phyloP scores from a whole-genome alignment of 2,888 invertebrate species.

The Ptilodon capucinus region DNA sequence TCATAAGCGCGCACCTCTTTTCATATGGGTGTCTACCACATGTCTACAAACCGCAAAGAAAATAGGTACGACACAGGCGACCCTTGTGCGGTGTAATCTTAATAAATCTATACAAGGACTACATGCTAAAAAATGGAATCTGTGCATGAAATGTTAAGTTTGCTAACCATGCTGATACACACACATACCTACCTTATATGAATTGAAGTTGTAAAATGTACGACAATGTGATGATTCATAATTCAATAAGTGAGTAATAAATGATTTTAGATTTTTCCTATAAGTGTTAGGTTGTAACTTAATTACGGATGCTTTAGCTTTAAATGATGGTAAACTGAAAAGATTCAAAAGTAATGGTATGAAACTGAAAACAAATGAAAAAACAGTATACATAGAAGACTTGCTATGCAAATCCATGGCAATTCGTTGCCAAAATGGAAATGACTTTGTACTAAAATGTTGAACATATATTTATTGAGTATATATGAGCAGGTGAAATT shows the following conservation, averaged over 20 bases:
- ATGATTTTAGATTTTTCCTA: background rate
- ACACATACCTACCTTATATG: background rate
- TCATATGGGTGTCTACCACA: background rate
- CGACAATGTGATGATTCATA: background rate
- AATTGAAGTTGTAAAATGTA: background rate
- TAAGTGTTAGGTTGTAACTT: background rate
- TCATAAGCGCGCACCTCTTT: conserved; percentile 1
- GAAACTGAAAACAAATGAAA: too few species aligned
- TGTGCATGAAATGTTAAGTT: background rate
- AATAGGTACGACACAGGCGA: background rate
- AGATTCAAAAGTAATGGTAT: background rate
- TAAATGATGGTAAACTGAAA: background rate
- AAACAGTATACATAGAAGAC: too few species aligned
- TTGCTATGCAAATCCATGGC: too few species aligned
- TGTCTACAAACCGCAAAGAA: background rate
- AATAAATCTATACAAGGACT: conserved; percentile 2
- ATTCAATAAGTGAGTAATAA: background rate
- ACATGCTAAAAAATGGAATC: conserved; percentile 3
- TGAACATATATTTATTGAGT: background rate
- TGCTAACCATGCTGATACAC: background rate
- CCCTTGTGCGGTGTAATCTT: conserved; percentile 1
- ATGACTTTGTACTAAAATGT: background rate
- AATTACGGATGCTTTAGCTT: too few species aligned
- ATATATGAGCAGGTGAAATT: background rate
- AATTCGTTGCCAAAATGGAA: background rate